A percentile compares a stretch with the other conserved stretches of the same genome.
Conservation (phyloP, 2,888 invertebrate species). For the Synergus laeviventris region DNA sequence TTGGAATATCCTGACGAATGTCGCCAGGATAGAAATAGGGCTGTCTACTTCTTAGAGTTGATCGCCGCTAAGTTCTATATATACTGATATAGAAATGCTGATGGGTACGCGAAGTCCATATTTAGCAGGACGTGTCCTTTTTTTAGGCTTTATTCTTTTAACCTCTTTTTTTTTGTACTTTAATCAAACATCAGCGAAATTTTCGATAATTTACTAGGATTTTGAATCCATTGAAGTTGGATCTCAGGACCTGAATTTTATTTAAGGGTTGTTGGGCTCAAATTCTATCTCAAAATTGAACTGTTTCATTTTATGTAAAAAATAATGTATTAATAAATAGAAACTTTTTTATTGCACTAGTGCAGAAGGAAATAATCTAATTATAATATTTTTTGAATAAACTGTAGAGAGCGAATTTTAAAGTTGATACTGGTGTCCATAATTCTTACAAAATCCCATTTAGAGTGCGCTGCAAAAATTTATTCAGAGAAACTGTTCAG, state of each 20-base stretch:
- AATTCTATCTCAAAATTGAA: too few species aligned
- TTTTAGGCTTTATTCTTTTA: background rate
- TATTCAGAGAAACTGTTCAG: too few species aligned
- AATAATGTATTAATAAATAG: too few species aligned
- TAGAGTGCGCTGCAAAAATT: too few species aligned
- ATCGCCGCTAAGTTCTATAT: background rate
- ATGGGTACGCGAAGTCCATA: slow-evolving; percentile 24
- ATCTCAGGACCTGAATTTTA: background rate
- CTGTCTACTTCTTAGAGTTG: background rate
- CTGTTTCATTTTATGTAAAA: too few species aligned
- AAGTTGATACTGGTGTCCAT: too few species aligned
- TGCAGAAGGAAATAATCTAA: too few species aligned
- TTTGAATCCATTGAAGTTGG: background rate
- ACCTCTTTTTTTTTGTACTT: background rate
- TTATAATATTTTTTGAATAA: too few species aligned
- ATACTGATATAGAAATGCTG: too few species aligned
- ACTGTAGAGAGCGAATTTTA: too few species aligned
- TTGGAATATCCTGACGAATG: slow-evolving; percentile 50
- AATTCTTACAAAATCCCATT: too few species aligned
- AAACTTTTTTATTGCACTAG: too few species aligned
- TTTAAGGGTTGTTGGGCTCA: background rate
- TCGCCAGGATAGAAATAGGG: slow-evolving; percentile 21
- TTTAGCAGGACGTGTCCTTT: background rate
- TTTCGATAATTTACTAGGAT: background rate
- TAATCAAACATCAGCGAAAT: background rate